Evolutionary conservation across 2,113 vertebrate genomes (phyloP), one percentile per base, ranked within the genome.

Genomic region (Manacus vitellinus): DNA sequence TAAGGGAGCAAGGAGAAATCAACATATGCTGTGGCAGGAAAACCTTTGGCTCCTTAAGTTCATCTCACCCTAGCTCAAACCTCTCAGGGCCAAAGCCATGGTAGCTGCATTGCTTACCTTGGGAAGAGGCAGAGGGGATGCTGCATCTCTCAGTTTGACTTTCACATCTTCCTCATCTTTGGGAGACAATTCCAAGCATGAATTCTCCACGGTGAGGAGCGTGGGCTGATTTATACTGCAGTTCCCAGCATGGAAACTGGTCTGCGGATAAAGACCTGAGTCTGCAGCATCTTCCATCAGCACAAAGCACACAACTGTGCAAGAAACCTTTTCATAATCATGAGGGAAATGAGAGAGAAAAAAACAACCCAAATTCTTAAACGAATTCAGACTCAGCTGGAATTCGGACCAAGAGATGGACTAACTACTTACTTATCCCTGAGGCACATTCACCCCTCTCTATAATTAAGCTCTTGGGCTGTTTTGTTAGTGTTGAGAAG

Each of bases 381-480:
- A 87, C 27, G 14, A 91, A 97, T 97, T 97, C 97, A 92, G 75
- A 76, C 91, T 96, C 88, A 97, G 97, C 91, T 91, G 91, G 93
- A 97, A 97, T 98, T 97, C 94, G 30, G 97, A 96, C 97, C 96
- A 95, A 96, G 94, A 96, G 94, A 96, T 96, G 97, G 98, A 96
- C 97, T 97, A 93, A 92, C 89, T 97, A 63, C 94, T 97, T 97
- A 97, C 96, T 97, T 98, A 96, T 89, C 96, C 93, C 96, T 16
- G 94, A 98, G 97, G 97, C 91, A 96, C 96, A 79, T 97, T 98
- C 97, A 97, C 96, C 97, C 91, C 94, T 96, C 97, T 96, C 54
- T 94, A 91, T 98, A 98, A 98, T 98, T 98, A 98, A 98, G 97
- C 97, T 98, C 94, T 97, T 65, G 95, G 97, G 97, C 58, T 98